Base-by-base conservation (phyloP, 2,888 invertebrate genomes). In the Mycogona germanica region DNA sequence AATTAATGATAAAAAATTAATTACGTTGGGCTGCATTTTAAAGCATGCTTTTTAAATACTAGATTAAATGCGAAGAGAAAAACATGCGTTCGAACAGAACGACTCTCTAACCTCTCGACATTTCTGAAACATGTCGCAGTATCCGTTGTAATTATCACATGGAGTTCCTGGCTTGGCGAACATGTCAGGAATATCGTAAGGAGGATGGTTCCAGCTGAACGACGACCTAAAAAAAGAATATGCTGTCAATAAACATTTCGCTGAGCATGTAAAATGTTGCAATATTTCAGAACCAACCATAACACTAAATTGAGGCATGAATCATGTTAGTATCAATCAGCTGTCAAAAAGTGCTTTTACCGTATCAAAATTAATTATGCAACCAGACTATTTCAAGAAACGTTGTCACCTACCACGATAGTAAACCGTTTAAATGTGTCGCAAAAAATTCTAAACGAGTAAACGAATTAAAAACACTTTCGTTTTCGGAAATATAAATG, bases 131-230 rank as follows among this genome's bases (percentile, higher is more conserved):
- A 80, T 79, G 66, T 81, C 81, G 65, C 81, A 81, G 65, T 81
- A 81, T 71, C 92, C 91, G 67, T 87, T 88, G 70, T 91, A 89
- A 67, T 89, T 87, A 69, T 91, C 89, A 69, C 92, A 92, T 0
- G 92, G 91, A 48, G 91, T 91, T 55, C 93, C 93, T 0, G 93
- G 87, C 65, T 91, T 91, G 28, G 89, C 85, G 67, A 82, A 87
- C 82, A 91, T 87, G 65, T 91, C 87, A 0, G 93, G 92, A 62
- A 95, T 84, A 71, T 92, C 89, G 66, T 82, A 88, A 0, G 91
- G 91, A 60, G 81, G 75, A 49, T 80, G 78, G 72, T 92, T 92
- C 89, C 88, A 91, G 63, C 82, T 81, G 73, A 87, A 91, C 30
- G 91, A 89, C 40, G 91, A 91, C 60, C 77, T 78, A 63, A 38